A percentile compares a stretch with the other conserved stretches of the same genome.
Conservation (phyloP, 2,888 invertebrate species). For the Melinaea marsaeus region DNA sequence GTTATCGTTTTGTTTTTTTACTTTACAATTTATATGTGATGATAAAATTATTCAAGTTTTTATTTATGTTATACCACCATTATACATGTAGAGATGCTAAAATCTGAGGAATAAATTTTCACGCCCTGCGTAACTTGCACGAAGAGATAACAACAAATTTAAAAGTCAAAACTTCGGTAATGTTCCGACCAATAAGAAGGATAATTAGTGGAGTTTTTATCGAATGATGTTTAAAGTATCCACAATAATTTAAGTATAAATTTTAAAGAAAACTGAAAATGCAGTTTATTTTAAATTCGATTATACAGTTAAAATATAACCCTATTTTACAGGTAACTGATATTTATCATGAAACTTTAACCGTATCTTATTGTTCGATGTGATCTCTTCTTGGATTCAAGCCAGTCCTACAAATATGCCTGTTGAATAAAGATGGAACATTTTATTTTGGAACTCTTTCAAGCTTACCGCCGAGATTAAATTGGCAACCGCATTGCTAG, state of each 20-base stretch:
- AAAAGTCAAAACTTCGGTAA: slow-evolving; percentile 37
- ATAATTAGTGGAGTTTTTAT: slow-evolving; percentile 3
- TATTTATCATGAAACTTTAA: neutral
- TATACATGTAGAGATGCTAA: too few species aligned
- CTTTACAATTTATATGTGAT: neutral
- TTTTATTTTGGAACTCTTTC: slow-evolving; percentile 13
- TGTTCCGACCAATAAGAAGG: slow-evolving; percentile 29
- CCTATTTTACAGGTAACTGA: slow-evolving; percentile 1
- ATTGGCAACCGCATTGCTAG: slow-evolving; percentile 22
- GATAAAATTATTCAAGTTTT: neutral
- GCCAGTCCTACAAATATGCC: slow-evolving; percentile 21
- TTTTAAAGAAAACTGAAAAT: neutral
- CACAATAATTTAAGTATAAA: neutral
- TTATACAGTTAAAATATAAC: too few species aligned
- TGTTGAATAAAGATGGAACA: slow-evolving; percentile 24
- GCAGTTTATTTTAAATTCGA: too few species aligned
- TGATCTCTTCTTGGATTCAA: slow-evolving; percentile 20
- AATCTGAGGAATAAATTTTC: too few species aligned
- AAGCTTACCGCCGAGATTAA: slow-evolving; percentile 19
- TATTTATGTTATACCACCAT: too few species aligned
- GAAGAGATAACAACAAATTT: slow-evolving; percentile 9
- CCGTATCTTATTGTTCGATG: slow-evolving; percentile 12
- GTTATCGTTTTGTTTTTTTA: slow-evolving; percentile 27
- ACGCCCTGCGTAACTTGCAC: neutral
- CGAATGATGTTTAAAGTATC: neutral